Conservation (phyloP, 2,797 vertebrate species). For the Poecilia velifera region DNA sequence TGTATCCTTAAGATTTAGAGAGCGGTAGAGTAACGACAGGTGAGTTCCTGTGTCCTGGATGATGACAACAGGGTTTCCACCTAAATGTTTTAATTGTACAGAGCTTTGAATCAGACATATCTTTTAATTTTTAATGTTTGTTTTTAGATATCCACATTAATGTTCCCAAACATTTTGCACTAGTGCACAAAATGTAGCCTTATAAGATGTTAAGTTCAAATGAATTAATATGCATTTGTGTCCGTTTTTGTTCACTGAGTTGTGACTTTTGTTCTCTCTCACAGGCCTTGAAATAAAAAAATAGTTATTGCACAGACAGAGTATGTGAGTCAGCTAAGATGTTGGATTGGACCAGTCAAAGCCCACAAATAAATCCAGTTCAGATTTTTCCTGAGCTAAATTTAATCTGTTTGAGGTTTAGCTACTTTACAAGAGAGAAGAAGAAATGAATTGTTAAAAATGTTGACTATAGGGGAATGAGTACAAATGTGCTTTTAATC, state of each 20-base stretch:
- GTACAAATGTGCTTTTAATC: not conserved
- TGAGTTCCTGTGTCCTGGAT: not conserved
- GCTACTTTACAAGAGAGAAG: not conserved
- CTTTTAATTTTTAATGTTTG: not conserved
- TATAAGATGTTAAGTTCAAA: not conserved
- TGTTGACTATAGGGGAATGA: not conserved
- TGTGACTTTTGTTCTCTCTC: not conserved
- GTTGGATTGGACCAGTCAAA: not conserved
- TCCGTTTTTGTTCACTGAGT: not conserved
- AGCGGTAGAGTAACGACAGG: slow-evolving; percentile 9
- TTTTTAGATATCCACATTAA: not conserved
- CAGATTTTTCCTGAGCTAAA: not conserved
- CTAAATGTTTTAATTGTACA: not conserved
- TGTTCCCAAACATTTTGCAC: not conserved
- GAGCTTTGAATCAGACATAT: not conserved
- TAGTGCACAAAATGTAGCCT: not conserved
- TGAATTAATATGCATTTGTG: not conserved
- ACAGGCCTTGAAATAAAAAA: not conserved
- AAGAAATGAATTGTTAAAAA: too few relatives aligned
- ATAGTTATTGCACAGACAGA: not conserved
- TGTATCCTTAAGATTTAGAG: not conserved
- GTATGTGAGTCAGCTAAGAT: not conserved
- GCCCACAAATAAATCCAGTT: not conserved
- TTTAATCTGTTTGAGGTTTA: not conserved
- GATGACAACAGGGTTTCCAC: too few relatives aligned